These are phyloP conservation scores for Dinomys branickii DNA, from an alignment of 2,113 vertebrate genomes.

Conservation along the genomic window DNA sequence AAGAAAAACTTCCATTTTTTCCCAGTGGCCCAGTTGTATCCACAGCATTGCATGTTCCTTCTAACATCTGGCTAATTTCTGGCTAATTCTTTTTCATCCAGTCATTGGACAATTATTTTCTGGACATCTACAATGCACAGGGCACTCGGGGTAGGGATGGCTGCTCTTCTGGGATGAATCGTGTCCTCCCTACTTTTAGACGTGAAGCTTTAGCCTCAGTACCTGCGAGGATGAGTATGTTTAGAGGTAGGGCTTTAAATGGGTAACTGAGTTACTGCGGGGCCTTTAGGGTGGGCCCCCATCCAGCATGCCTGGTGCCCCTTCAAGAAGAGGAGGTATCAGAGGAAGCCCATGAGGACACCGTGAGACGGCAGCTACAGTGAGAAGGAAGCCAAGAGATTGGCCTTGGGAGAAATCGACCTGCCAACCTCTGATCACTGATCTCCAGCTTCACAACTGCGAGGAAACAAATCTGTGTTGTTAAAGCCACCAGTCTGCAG, in stretches of 20 bases:
- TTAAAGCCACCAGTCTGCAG: background rate
- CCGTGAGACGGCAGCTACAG: background rate
- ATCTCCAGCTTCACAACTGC: background rate
- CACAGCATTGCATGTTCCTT: fast-evolving
- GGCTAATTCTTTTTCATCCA: background rate
- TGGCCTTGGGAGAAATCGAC: background rate
- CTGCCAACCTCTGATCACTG: background rate
- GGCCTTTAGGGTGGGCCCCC: background rate
- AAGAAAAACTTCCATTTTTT: background rate
- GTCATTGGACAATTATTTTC: background rate
- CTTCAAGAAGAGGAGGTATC: background rate
- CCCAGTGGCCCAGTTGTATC: background rate
- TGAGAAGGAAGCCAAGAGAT: background rate
- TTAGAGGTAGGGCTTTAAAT: background rate
- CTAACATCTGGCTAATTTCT: background rate
- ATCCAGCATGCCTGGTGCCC: background rate
- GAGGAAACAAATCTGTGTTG: background rate
- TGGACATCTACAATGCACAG: background rate
- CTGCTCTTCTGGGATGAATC: background rate
- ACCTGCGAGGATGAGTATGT: background rate
- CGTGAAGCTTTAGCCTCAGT: background rate
- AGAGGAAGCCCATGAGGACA: background rate
- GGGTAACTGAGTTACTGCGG: background rate
- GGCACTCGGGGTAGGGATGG: no score
- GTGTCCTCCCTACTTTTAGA: background rate